A percentile compares a stretch with the other conserved stretches of the same genome.
phyloP scores from a whole-genome alignment of 2,888 invertebrate genomes.

The Isotomurus palustris region DNA sequence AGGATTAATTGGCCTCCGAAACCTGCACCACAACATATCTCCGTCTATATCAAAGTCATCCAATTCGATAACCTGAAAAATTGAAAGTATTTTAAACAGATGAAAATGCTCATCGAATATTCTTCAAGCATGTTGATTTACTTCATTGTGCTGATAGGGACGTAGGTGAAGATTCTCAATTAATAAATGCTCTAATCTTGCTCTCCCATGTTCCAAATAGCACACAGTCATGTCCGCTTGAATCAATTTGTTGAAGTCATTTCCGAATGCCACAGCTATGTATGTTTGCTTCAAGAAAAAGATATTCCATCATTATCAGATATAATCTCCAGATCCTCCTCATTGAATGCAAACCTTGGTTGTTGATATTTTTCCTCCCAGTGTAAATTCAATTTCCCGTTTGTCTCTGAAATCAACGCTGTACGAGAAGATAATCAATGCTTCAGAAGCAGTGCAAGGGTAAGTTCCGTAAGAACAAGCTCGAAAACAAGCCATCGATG shows the following conservation, averaged over 20 bases:
- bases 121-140: constrained; percentile 5
- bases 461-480: constrained; percentile 35
- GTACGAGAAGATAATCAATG: constrained; percentile 37
- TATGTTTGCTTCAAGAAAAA: constrained; percentile 24
- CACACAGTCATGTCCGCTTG: constrained; percentile 43
- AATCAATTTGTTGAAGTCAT: constrained; percentile 37
- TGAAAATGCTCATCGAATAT: neutral
- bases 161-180: constrained; percentile 32
- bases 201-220: constrained; percentile 38
- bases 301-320: neutral
- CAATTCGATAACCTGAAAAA: constrained; percentile 30
- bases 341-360: constrained; percentile 12
- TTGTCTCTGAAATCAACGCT: constrained; percentile 34
- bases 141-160: constrained; percentile 37
- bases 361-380: constrained; percentile 36
- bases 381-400: constrained; percentile 41
- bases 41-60: constrained; percentile 42
- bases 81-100: neutral
- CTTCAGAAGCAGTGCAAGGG: constrained; percentile 32
- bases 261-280: constrained; percentile 42
- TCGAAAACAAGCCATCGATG: constrained; percentile 41
- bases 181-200: constrained; percentile 36
- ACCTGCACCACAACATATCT: constrained; percentile 43
- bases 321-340: too few relatives aligned
- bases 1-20: constrained; percentile 28